These are phyloP conservation scores for Sebastiscus tertius DNA, from an alignment of 2,797 vertebrate genomes.

Conservation along the genomic window DNA sequence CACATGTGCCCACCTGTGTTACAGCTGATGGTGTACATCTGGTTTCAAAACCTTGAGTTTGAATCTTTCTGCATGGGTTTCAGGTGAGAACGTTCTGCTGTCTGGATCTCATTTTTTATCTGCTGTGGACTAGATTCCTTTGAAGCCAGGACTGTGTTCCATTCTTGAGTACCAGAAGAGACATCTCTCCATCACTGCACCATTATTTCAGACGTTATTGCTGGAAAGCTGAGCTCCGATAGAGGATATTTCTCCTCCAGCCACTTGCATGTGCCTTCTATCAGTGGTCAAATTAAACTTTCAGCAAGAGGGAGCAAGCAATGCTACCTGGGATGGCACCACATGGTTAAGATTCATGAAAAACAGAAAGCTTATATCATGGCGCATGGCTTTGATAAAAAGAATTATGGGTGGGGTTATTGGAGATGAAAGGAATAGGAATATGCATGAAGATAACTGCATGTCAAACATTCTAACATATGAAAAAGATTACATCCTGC, in stretches of 20 bases:
- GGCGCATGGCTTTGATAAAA: constrained; percentile 57
- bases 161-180: neutral
- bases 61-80: constrained; percentile 37
- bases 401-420: constrained; percentile 4
- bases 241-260: constrained; percentile 13
- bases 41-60: constrained; percentile 26
- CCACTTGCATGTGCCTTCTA: constrained; percentile 47
- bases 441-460: constrained; percentile 21
- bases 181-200: neutral
- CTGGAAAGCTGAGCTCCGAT: neutral
- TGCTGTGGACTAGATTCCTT: constrained; percentile 24
- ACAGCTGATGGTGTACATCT: constrained; percentile 50
- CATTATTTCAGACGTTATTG: constrained; percentile 11
- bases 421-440: constrained; percentile 31
- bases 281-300: constrained; percentile 56
- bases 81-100: constrained; percentile 48
- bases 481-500: neutral
- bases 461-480: constrained; percentile 13
- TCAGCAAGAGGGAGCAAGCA: constrained; percentile 36
- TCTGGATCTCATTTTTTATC: constrained; percentile 59
- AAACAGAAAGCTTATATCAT: constrained; percentile 32
- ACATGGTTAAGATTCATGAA: constrained; percentile 45
- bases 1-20: constrained; percentile 47
- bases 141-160: constrained; percentile 3
- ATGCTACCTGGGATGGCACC: constrained; percentile 29